Percentiles rank a stretch among this genome's conserved stretches.
These are phyloP conservation scores for Nyctereutes procyonoides DNA, from an alignment of 2,113 vertebrate genomes.

Conservation along the genomic window DNA sequence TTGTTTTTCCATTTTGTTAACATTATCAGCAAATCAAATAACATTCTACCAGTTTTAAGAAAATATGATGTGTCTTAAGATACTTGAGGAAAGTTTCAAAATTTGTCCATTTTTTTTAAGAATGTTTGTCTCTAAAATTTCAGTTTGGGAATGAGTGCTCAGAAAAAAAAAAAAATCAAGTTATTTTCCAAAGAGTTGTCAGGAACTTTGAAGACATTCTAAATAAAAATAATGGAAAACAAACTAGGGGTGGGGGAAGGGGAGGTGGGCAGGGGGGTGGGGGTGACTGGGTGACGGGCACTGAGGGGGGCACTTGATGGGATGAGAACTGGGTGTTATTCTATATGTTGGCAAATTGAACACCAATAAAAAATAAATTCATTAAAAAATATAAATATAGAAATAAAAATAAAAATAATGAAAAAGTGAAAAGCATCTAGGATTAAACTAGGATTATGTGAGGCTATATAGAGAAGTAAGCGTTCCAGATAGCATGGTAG, in stretches of 20 bases:
- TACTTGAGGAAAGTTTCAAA: neutral
- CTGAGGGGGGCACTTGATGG: no score
- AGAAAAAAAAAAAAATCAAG: neutral
- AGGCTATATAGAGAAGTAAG: neutral
- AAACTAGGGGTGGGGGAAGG: no score
- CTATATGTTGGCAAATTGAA: no score
- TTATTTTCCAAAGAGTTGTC: neutral
- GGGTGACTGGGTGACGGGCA: no score
- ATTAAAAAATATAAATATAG: no score
- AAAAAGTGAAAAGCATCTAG: neutral
- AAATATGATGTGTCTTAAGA: neutral
- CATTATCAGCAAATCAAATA: neutral
- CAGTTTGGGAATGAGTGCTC: neutral
- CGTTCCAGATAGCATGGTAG: neutral
- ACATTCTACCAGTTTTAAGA: neutral
- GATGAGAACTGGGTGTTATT: no score
- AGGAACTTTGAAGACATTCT: neutral
- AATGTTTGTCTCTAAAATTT: neutral
- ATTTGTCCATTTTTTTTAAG: neutral
- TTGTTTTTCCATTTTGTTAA: neutral
- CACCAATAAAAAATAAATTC: no score
- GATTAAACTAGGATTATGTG: neutral
- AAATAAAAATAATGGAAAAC: neutral
- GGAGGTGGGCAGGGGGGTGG: no score
- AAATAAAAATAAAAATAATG: neutral